Evolutionary conservation across 92 coral and sea anemone species (phyloP).

Genomic region (Anthopleura xanthogrammica): DNA sequence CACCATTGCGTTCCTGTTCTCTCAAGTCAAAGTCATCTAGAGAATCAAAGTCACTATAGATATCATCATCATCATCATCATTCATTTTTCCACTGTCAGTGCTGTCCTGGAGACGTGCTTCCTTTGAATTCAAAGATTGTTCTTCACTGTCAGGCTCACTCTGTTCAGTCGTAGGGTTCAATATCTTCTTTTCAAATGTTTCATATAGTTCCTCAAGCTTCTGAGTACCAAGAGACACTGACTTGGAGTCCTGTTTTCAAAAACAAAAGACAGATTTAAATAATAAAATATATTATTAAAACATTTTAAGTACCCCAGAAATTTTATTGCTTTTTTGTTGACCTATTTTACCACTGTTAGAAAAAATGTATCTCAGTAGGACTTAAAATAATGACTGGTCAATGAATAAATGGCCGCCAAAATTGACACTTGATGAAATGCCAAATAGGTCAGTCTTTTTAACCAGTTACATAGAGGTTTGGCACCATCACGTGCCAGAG

Average conservation of each 20-base stretch:
- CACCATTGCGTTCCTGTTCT: neutral
- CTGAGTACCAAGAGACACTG: constrained; percentile 50
- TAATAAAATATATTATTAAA: neutral
- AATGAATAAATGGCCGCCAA: no score
- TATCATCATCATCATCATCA: constrained; percentile 21
- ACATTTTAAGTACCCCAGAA: no score
- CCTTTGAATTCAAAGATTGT: neutral
- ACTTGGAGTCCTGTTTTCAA: constrained; percentile 8
- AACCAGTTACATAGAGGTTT: no score
- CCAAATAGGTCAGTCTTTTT: no score
- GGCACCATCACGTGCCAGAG: no score
- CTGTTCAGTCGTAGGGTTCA: constrained; percentile 18
- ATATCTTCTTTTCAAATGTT: constrained; percentile 52
- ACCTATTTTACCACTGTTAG: no score
- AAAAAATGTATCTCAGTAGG: neutral
- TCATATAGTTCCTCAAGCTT: constrained; percentile 41
- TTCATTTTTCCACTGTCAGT: neutral
- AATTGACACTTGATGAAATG: no score
- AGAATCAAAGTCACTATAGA: constrained; percentile 27
- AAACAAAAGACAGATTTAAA: neutral
- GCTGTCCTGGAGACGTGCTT: neutral
- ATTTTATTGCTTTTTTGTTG: no score
- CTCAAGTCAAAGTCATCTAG: constrained; percentile 20
- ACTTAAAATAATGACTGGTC: neutral
- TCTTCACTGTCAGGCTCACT: constrained; percentile 11